phyloP scores from a whole-genome alignment of 2,113 vertebrate genomes.

The Xiphophorus maculatus region DNA sequence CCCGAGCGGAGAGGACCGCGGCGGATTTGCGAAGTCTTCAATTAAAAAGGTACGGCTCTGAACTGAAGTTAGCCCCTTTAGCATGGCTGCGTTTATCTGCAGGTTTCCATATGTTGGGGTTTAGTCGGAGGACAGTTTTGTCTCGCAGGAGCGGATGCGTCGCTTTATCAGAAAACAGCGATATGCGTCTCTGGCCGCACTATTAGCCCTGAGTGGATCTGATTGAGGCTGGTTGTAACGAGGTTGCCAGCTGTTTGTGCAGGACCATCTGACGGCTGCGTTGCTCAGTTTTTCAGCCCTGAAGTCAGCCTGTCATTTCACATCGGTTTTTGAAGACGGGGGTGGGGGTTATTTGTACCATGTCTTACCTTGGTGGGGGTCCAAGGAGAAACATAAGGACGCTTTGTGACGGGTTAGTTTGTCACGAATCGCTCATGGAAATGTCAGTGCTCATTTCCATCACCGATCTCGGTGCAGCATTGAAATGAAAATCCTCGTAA shows the following conservation, averaged over 20 bases:
- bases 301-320: constrained; percentile 55
- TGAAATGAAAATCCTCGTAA: constrained; percentile 24
- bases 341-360: constrained; percentile 8
- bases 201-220: constrained; percentile 19
- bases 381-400: constrained; percentile 65
- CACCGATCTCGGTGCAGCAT: constrained; percentile 37
- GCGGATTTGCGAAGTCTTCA: constrained; percentile 67
- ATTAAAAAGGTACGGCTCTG: constrained; percentile 65
- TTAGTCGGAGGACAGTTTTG: constrained; percentile 54
- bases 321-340: not conserved
- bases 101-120: not conserved
- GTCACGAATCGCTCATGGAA: constrained; percentile 52
- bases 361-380: constrained; percentile 50
- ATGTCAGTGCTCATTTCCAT: constrained; percentile 50
- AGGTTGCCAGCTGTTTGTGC: constrained; percentile 63
- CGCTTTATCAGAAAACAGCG: constrained; percentile 16
- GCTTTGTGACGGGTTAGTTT: constrained; percentile 39
- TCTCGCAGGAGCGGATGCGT: constrained; percentile 10
- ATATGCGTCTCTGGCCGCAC: not conserved
- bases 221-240: constrained; percentile 50
- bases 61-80: constrained; percentile 67
- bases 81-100: constrained; percentile 57
- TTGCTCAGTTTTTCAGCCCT: constrained; percentile 52
- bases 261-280: constrained; percentile 53
- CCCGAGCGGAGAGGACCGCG: constrained; percentile 58